Conservation (phyloP, 2,888 invertebrate species). For the Plagiodera versicolora region DNA sequence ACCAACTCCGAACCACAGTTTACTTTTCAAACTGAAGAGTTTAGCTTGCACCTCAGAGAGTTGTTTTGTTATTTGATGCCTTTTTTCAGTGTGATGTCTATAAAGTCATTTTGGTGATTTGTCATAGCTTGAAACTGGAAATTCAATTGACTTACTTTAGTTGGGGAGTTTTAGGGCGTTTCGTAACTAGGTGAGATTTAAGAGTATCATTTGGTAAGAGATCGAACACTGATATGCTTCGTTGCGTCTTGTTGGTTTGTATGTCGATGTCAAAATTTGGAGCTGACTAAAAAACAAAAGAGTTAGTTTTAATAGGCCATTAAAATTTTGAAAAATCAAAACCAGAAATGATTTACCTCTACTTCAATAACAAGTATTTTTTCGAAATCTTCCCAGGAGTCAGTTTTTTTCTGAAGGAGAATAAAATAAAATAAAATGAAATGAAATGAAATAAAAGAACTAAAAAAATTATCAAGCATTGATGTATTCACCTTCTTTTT, state of each 20-base stretch:
- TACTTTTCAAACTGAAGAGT: constrained; percentile 68
- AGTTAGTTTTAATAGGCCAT: not conserved
- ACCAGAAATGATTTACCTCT: constrained; percentile 15
- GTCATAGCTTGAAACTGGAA: not conserved
- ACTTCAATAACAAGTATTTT: constrained; percentile 20
- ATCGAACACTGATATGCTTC: constrained; percentile 48
- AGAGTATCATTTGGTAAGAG: constrained; percentile 45
- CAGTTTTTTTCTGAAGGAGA: constrained; percentile 18
- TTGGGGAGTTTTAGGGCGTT: constrained; percentile 39
- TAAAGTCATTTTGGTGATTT: too few relatives aligned
- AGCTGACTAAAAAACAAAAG: constrained; percentile 23
- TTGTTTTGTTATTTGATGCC: constrained; percentile 51
- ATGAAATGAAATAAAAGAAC: not conserved
- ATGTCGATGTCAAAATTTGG: constrained; percentile 40
- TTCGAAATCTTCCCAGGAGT: constrained; percentile 14
- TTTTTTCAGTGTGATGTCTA: constrained; percentile 45
- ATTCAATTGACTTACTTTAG: constrained; percentile 34
- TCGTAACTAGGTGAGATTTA: constrained; percentile 35
- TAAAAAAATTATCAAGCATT: not conserved
- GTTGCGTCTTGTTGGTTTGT: constrained; percentile 35
- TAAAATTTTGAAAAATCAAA: not conserved
- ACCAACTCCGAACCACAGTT: constrained; percentile 70
- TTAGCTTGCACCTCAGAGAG: constrained; percentile 68
- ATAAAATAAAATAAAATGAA: constrained; percentile 7
- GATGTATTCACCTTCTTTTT: constrained; percentile 25